Conservation (phyloP, 2,797 vertebrate species). For the Anguilla marmorata region DNA sequence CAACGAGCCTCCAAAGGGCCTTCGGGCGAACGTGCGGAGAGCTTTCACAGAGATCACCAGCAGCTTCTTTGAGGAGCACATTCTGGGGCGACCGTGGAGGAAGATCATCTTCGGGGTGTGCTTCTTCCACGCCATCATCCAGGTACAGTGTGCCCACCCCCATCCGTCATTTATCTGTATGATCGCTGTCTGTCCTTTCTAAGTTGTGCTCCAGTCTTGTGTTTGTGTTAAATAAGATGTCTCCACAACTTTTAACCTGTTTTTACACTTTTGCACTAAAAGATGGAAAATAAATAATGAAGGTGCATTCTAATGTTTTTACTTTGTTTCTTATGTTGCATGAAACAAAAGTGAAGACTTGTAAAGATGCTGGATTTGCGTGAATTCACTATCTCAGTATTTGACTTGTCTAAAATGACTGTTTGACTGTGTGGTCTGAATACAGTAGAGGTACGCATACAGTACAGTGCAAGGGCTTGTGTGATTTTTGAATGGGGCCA, state of each 20-base stretch:
- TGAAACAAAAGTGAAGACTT: too few relatives aligned
- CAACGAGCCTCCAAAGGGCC: slow-evolving; percentile 79
- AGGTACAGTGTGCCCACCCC: slow-evolving; percentile 57
- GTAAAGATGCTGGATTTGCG: neutral
- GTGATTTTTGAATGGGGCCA: neutral
- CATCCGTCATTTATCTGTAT: neutral
- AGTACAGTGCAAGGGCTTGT: neutral
- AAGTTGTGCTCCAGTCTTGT: too few relatives aligned
- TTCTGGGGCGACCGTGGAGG: slow-evolving; percentile 72
- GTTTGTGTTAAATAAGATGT: too few relatives aligned
- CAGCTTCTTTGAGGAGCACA: slow-evolving; percentile 76
- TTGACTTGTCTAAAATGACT: neutral
- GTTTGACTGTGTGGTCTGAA: neutral
- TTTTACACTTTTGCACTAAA: too few relatives aligned
- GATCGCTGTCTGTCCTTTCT: too few relatives aligned
- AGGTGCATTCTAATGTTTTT: too few relatives aligned
- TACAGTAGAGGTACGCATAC: neutral
- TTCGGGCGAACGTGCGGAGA: slow-evolving; percentile 76
- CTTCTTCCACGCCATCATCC: slow-evolving; percentile 79
- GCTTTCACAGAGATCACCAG: slow-evolving; percentile 76
- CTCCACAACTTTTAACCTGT: too few relatives aligned
- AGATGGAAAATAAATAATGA: too few relatives aligned
- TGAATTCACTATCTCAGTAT: too few relatives aligned
- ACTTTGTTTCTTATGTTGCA: too few relatives aligned
- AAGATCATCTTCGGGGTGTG: slow-evolving; percentile 78